A percentile compares a stretch with the other conserved stretches of the same genome.
These are phyloP conservation scores for Sphaerophoria rueppellii DNA, from an alignment of 2,888 invertebrate genomes.

Conservation along the genomic window DNA sequence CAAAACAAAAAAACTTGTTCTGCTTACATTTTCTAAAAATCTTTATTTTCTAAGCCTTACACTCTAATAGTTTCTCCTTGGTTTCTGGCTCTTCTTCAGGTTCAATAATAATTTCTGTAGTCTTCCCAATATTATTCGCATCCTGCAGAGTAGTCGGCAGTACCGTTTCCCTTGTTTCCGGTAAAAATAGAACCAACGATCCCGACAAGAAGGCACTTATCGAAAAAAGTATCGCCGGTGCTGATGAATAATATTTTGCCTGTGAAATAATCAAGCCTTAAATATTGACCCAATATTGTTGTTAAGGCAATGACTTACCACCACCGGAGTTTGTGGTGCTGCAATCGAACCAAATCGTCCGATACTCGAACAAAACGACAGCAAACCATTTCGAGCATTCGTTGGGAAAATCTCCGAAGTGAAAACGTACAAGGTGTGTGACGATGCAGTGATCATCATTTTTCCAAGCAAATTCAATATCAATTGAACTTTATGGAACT, in stretches of 20 bases:
- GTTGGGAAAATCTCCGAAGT: conserved; percentile 89
- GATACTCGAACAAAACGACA: conserved; percentile 87
- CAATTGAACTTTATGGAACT: conserved; percentile 73
- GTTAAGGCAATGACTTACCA: not conserved
- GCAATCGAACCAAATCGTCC: conserved; percentile 87
- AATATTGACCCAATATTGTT: not conserved
- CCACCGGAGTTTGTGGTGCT: conserved; percentile 83
- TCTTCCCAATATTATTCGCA: conserved; percentile 81
- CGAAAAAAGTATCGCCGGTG: conserved; percentile 85
- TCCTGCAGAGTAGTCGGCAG: conserved; percentile 86
- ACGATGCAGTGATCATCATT: conserved; percentile 86
- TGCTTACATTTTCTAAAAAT: no score
- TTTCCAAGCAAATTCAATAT: conserved; percentile 85
- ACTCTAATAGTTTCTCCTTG: not conserved
- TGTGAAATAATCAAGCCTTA: conserved; percentile 41
- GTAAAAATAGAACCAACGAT: conserved; percentile 84
- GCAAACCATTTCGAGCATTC: conserved; percentile 85
- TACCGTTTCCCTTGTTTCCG: conserved; percentile 85
- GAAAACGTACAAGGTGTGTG: conserved; percentile 86
- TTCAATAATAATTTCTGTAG: not conserved
- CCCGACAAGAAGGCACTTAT: conserved; percentile 84
- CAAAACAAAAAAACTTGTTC: no score
- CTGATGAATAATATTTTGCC: conserved; percentile 81
- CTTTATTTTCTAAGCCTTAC: not conserved
- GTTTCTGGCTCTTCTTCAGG: not conserved